Evolutionary conservation across 30 jellyfish, hydroid and myxozoan species (phyloP).

Genomic region (Hydra vulgaris): DNA sequence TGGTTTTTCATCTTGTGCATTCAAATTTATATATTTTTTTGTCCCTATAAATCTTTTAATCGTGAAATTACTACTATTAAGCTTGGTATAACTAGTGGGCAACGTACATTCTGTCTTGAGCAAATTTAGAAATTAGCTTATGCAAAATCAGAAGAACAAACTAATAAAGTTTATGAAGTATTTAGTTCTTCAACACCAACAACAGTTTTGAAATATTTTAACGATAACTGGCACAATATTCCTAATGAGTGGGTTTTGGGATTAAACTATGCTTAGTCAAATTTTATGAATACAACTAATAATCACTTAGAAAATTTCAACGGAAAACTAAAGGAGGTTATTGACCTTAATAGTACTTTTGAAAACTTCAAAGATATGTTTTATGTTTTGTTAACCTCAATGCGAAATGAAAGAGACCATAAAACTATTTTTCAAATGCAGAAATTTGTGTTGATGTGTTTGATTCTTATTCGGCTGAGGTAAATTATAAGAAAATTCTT

Average conservation of each 20-base stretch:
- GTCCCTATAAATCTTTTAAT: too few relatives aligned
- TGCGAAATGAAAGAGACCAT: constrained; percentile 36
- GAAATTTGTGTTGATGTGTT: background rate
- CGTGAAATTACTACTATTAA: too few relatives aligned
- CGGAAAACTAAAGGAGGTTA: constrained; percentile 33
- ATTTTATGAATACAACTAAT: constrained; percentile 28
- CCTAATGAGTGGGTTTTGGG: constrained; percentile 45
- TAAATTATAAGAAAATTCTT: background rate
- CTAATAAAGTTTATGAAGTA: background rate
- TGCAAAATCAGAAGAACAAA: too few relatives aligned
- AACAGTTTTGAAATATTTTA: constrained; percentile 20
- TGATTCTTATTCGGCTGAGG: background rate
- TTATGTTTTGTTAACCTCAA: background rate
- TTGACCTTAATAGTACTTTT: constrained; percentile 2
- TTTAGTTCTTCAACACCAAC: background rate
- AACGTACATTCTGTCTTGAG: too few relatives aligned
- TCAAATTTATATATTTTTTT: too few relatives aligned
- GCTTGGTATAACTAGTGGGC: too few relatives aligned
- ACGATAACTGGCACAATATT: constrained; percentile 34
- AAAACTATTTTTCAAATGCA: constrained; percentile 13
- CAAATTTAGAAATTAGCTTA: too few relatives aligned
- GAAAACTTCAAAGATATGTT: constrained; percentile 13
- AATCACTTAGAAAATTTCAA: constrained; percentile 38
- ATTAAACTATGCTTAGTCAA: background rate
- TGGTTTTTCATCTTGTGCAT: too few relatives aligned